A percentile compares a stretch with the other conserved stretches of the same genome.
Evolutionary conservation across 2,113 vertebrate genomes (phyloP).

Genomic region (Tachuris rubrigastra): DNA sequence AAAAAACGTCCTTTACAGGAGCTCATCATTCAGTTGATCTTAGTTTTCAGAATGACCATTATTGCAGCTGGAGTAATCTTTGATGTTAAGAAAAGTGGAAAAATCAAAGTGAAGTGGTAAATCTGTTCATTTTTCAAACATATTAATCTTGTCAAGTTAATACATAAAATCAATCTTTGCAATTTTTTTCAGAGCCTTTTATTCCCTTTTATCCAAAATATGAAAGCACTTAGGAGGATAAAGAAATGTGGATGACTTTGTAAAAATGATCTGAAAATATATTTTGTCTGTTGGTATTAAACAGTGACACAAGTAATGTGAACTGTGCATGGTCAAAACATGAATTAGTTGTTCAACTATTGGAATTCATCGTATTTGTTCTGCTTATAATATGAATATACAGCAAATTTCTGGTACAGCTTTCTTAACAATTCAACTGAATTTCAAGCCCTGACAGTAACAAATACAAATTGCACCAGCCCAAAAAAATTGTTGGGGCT

Average conservation of each 20-base stretch:
- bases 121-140: constrained; percentile 82
- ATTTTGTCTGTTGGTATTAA: constrained; percentile 72
- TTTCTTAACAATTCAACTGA: constrained; percentile 77
- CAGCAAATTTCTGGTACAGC: constrained; percentile 67
- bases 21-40: constrained; percentile 54
- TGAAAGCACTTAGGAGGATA: constrained; percentile 76
- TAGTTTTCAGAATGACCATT: constrained; percentile 72
- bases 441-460: constrained; percentile 88
- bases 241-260: constrained; percentile 67
- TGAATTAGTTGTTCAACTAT: constrained; percentile 51
- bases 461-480: constrained; percentile 87
- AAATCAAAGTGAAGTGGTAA: constrained; percentile 81
- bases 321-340: constrained; percentile 18
- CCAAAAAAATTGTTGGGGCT: constrained; percentile 91
- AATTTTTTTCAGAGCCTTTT: constrained; percentile 70
- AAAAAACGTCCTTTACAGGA: constrained; percentile 5
- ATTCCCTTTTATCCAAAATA: constrained; percentile 78
- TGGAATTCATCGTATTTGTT: constrained; percentile 63
- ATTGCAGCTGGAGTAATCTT: constrained; percentile 73
- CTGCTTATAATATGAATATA: constrained; percentile 69
- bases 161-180: constrained; percentile 77
- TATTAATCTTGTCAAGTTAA: constrained; percentile 86
- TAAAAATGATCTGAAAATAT: constrained; percentile 66
- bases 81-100: constrained; percentile 80
- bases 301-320: constrained; percentile 46